Evolutionary conservation across 2,888 invertebrate species (phyloP).

Genomic region (Stenchaetothrips biformis): DNA sequence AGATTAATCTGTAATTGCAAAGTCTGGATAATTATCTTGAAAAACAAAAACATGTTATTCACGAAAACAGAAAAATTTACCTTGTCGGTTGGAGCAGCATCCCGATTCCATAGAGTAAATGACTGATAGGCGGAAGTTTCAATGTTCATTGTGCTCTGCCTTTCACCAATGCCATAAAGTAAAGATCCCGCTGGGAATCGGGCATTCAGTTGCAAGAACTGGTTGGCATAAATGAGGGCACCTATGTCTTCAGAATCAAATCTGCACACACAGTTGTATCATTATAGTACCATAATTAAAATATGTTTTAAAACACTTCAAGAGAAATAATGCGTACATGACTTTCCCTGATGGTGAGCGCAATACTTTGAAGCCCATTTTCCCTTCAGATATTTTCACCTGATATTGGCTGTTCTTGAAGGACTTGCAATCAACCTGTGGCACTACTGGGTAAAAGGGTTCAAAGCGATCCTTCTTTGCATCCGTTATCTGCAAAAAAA

Average conservation of each 20-base stretch:
- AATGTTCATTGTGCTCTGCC: slow-evolving; percentile 57
- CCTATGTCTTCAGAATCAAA: slow-evolving; percentile 63
- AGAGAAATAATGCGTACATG: slow-evolving; percentile 33
- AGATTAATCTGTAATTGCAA: slow-evolving; percentile 38
- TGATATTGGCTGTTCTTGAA: slow-evolving; percentile 53
- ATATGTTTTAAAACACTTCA: background rate
- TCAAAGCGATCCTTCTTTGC: slow-evolving; percentile 56
- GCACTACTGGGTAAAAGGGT: slow-evolving; percentile 61
- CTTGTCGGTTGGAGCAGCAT: slow-evolving; percentile 59
- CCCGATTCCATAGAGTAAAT: slow-evolving; percentile 65
- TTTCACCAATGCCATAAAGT: slow-evolving; percentile 73
- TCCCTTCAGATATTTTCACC: slow-evolving; percentile 52
- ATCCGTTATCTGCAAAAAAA: slow-evolving; percentile 50
- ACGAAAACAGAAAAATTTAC: slow-evolving; percentile 45
- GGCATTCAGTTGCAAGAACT: slow-evolving; percentile 65
- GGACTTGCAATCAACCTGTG: slow-evolving; percentile 48
- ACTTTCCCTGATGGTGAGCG: slow-evolving; percentile 34
- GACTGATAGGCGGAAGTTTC: slow-evolving; percentile 61
- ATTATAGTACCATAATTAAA: background rate
- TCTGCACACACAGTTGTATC: slow-evolving; percentile 46
- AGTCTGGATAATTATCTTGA: background rate
- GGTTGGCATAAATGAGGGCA: slow-evolving; percentile 68
- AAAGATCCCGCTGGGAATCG: slow-evolving; percentile 54
- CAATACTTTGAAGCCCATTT: slow-evolving; percentile 60
- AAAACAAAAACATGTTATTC: background rate